These are phyloP conservation scores for Mustela erminea DNA, from an alignment of 2,797 vertebrate species.

Conservation along the genomic window DNA sequence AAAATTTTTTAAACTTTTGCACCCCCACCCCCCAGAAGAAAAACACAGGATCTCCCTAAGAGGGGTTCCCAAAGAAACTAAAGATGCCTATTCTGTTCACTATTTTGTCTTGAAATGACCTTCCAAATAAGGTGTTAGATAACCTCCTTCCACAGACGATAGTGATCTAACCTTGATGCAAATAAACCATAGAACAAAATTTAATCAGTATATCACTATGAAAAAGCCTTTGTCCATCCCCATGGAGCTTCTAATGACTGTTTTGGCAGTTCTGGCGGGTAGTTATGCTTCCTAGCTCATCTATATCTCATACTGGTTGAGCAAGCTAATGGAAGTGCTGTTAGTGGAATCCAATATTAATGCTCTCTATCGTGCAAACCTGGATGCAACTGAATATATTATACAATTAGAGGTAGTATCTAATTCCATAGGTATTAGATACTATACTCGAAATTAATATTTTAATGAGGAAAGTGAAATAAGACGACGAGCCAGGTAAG, in stretches of 20 bases:
- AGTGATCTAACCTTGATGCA: constrained; percentile 88
- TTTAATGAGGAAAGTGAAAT: constrained; percentile 86
- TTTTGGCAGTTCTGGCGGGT: constrained; percentile 88
- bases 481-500: constrained; percentile 84
- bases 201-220: constrained; percentile 88
- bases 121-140: constrained; percentile 85
- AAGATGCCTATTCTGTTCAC: constrained; percentile 64
- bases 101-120: constrained; percentile 84
- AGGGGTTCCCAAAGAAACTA: constrained; percentile 72
- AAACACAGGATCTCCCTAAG: constrained; percentile 30
- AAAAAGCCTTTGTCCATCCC: constrained; percentile 89
- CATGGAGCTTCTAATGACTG: constrained; percentile 88
- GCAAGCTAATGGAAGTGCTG: constrained; percentile 87
- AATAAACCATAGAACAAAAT: constrained; percentile 89
- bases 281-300: constrained; percentile 86
- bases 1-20: background rate
- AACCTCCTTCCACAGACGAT: constrained; percentile 73
- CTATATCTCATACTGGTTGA: constrained; percentile 88
- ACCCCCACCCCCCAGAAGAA: constrained; percentile 48
- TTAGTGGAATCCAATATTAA: constrained; percentile 90
- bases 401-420: constrained; percentile 87
- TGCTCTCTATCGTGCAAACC: constrained; percentile 85
- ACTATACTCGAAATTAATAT: constrained; percentile 86
- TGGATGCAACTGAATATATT: constrained; percentile 87
- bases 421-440: constrained; percentile 88